Evolutionary conservation across 2,797 vertebrate species (phyloP).

Genomic region (Myotis vivesi): DNA sequence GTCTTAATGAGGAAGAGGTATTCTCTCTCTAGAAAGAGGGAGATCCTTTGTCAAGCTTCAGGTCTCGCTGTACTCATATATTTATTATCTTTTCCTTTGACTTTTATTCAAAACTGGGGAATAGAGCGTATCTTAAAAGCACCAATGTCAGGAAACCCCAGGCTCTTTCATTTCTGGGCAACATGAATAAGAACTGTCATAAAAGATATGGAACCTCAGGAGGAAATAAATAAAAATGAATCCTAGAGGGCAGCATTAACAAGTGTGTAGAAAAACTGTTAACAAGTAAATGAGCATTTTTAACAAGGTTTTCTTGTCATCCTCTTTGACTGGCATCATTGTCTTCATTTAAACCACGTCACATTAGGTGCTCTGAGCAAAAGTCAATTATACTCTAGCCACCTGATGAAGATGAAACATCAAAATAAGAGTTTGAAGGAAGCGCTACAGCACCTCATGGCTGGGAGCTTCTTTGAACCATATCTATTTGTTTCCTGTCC

Average conservation of each 20-base stretch:
- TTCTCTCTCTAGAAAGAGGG: slow-evolving; percentile 6
- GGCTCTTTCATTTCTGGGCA: slow-evolving; percentile 68
- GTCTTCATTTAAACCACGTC: slow-evolving; percentile 55
- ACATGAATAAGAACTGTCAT: slow-evolving; percentile 71
- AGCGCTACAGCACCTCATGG: background rate
- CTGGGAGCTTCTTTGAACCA: background rate
- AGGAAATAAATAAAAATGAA: slow-evolving; percentile 73
- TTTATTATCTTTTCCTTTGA: slow-evolving; percentile 68
- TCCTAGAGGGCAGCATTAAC: slow-evolving; percentile 75
- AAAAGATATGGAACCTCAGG: slow-evolving; percentile 54
- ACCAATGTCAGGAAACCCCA: slow-evolving; percentile 52
- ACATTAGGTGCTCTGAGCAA: slow-evolving; percentile 68
- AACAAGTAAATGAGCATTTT: slow-evolving; percentile 72
- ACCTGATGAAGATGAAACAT: slow-evolving; percentile 35
- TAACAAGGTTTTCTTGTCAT: slow-evolving; percentile 68
- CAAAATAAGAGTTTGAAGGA: background rate
- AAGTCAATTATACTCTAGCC: slow-evolving; percentile 59
- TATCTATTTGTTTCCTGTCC: background rate
- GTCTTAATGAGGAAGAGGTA: slow-evolving; percentile 57
- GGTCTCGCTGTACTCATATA: slow-evolving; percentile 57
- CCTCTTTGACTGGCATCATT: slow-evolving; percentile 55
- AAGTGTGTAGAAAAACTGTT: slow-evolving; percentile 44
- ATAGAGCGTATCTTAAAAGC: slow-evolving; percentile 66
- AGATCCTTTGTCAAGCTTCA: slow-evolving; percentile 54
- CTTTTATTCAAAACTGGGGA: slow-evolving; percentile 57